Conservation (phyloP, 1,140 invertebrate genomes). For the Ylistrum balloti region DNA sequence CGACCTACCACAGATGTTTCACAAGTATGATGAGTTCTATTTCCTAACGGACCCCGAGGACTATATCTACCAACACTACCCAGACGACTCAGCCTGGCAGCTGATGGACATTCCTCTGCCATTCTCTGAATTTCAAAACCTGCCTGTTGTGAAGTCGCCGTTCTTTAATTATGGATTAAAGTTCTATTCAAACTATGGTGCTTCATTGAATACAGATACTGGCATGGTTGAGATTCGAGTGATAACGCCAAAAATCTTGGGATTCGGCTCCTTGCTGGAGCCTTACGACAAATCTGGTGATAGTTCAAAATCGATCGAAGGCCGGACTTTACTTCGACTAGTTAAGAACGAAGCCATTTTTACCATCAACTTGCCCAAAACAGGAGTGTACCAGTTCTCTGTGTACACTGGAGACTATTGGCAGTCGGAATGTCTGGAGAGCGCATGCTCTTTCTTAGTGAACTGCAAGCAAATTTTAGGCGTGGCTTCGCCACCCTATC, state of each 20-base stretch:
- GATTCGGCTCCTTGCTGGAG: slow-evolving; percentile 76
- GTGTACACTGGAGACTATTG: slow-evolving; percentile 79
- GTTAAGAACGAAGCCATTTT: slow-evolving; percentile 80
- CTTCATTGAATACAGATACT: slow-evolving; percentile 74
- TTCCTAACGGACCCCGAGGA: slow-evolving; percentile 85
- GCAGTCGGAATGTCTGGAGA: slow-evolving; percentile 80
- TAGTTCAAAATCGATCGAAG: slow-evolving; percentile 68
- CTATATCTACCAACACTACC: slow-evolving; percentile 85
- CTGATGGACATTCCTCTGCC: slow-evolving; percentile 83
- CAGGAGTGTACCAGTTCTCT: slow-evolving; percentile 79
- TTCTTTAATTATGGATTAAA: slow-evolving; percentile 80
- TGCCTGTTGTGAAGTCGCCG: slow-evolving; percentile 82
- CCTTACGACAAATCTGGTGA: slow-evolving; percentile 73
- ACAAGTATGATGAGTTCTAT: slow-evolving; percentile 82
- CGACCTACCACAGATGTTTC: slow-evolving; percentile 76
- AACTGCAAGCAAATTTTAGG: slow-evolving; percentile 73
- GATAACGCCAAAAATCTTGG: slow-evolving; percentile 76
- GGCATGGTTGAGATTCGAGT: slow-evolving; percentile 79
- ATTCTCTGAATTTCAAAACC: slow-evolving; percentile 84
- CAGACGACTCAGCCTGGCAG: slow-evolving; percentile 84
- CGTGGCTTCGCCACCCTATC: slow-evolving; percentile 73
- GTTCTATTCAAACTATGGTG: slow-evolving; percentile 78
- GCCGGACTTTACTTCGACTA: slow-evolving; percentile 75
- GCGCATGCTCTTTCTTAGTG: slow-evolving; percentile 79
- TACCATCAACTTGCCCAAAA: slow-evolving; percentile 75